Conservation (phyloP, 2,888 invertebrate species). For the Digitonthophagus gazella region DNA sequence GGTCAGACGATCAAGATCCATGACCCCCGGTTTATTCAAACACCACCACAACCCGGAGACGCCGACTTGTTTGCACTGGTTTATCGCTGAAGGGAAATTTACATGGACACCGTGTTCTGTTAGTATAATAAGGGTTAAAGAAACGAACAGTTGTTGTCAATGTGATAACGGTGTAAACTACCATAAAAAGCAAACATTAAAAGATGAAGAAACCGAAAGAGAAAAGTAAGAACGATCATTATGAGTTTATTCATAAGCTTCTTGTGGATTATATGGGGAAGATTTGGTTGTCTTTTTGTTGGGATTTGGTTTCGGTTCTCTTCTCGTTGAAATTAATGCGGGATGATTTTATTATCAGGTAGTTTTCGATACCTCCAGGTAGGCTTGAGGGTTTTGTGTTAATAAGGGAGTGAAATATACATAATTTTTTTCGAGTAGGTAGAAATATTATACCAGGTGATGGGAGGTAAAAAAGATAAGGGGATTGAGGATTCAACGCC, state of each 20-base stretch:
- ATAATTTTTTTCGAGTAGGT: background rate
- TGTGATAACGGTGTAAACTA: too few relatives aligned
- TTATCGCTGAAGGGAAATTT: slow-evolving; percentile 4
- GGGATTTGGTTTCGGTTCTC: too few relatives aligned
- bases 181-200: background rate
- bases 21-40: slow-evolving; percentile 15
- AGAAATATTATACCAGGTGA: background rate
- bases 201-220: too few relatives aligned
- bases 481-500: too few relatives aligned
- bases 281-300: background rate
- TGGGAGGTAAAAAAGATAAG: background rate
- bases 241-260: too few relatives aligned
- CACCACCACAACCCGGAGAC: slow-evolving; percentile 5
- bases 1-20: slow-evolving; percentile 14
- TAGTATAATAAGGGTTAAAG: background rate
- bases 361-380: background rate
- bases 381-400: background rate
- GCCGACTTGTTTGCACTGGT: slow-evolving; percentile 2
- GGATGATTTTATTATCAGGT: background rate
- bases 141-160: background rate
- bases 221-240: too few relatives aligned
- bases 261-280: background rate
- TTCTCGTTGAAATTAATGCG: background rate
- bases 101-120: background rate
- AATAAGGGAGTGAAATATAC: background rate